Evolutionary conservation across 1,140 invertebrate species (phyloP).

Genomic region (Drosophila pallidifrons): DNA sequence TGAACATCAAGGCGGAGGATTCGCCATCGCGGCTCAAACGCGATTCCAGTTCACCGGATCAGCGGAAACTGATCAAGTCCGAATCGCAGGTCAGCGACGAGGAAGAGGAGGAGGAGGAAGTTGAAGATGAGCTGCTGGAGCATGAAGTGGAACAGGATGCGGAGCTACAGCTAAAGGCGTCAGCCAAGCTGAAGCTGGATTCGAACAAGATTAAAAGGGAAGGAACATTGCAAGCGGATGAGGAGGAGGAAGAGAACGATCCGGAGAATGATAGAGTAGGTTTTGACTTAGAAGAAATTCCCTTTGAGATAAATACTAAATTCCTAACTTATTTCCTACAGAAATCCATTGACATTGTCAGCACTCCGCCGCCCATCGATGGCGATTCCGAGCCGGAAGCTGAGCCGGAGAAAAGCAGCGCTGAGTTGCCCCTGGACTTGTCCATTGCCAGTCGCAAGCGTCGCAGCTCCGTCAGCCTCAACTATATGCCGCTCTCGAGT

Average conservation of each 20-base stretch:
- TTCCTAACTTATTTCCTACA: slow-evolving; percentile 2
- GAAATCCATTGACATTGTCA: slow-evolving; percentile 81
- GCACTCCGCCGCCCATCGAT: slow-evolving; percentile 69
- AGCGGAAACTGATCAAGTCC: slow-evolving; percentile 41
- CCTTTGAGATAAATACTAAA: neutral
- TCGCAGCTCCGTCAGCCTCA: slow-evolving; percentile 15
- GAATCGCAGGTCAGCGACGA: slow-evolving; percentile 55
- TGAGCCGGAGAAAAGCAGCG: slow-evolving; percentile 29
- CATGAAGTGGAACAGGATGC: slow-evolving; percentile 17
- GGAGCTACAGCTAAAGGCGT: slow-evolving; percentile 8
- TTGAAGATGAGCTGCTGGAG: slow-evolving; percentile 14
- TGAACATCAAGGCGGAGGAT: slow-evolving; percentile 43
- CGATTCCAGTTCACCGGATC: slow-evolving; percentile 32
- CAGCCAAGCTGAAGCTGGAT: slow-evolving; percentile 11
- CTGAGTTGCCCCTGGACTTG: slow-evolving; percentile 91
- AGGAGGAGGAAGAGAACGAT: slow-evolving; percentile 36
- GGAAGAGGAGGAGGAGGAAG: slow-evolving; percentile 46
- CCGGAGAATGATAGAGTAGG: slow-evolving; percentile 66
- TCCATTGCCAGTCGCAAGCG: slow-evolving; percentile 86
- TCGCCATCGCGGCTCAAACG: slow-evolving; percentile 25
- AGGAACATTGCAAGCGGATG: slow-evolving; percentile 35
- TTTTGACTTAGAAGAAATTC: neutral
- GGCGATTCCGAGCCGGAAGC: slow-evolving; percentile 6
- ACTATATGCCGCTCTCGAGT: slow-evolving; percentile 25
- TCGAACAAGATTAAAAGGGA: slow-evolving; percentile 28